A percentile compares a stretch with the other conserved stretches of the same genome.
Evolutionary conservation across 2,888 invertebrate genomes (phyloP).

Genomic region (Coleophora deauratella): DNA sequence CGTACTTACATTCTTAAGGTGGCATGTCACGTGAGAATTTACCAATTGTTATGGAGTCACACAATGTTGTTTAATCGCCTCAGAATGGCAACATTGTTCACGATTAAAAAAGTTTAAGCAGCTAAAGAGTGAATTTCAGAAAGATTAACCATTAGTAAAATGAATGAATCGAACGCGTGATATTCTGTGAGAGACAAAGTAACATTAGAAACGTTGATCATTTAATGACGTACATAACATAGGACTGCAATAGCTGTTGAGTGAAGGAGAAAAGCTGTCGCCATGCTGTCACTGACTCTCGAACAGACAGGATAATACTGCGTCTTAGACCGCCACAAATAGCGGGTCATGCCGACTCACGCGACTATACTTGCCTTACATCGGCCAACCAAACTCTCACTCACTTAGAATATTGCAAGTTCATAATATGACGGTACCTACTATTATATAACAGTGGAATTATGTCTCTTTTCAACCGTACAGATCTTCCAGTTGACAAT

Average conservation of each 20-base stretch:
- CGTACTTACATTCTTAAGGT: too few species aligned
- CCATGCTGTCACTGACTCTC: conserved; percentile 8
- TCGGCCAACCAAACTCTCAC: conserved; percentile 15
- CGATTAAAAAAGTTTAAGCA: conserved; percentile 26
- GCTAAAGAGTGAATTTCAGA: too few species aligned
- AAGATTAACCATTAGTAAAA: too few species aligned
- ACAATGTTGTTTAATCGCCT: conserved; percentile 53
- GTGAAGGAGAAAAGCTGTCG: conserved; percentile 12
- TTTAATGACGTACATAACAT: too few species aligned
- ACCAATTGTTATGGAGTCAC: conserved; percentile 57
- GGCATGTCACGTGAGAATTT: conserved; percentile 52
- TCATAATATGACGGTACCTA: conserved; percentile 14
- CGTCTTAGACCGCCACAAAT: conserved; percentile 18
- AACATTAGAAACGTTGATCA: too few species aligned
- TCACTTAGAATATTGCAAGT: conserved; percentile 13
- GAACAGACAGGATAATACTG: conserved; percentile 18
- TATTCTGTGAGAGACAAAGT: too few species aligned
- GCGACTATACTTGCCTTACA: too few species aligned
- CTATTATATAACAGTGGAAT: conserved; percentile 18
- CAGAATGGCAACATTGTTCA: conserved; percentile 52
- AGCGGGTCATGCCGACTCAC: conserved; percentile 27
- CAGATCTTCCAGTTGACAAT: too few species aligned
- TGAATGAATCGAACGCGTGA: too few species aligned
- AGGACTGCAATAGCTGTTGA: too few species aligned
- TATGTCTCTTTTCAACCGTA: too few species aligned